phyloP scores from a whole-genome alignment of 1,140 invertebrate species.

The silkworm (Bombyx mori) region DNA sequence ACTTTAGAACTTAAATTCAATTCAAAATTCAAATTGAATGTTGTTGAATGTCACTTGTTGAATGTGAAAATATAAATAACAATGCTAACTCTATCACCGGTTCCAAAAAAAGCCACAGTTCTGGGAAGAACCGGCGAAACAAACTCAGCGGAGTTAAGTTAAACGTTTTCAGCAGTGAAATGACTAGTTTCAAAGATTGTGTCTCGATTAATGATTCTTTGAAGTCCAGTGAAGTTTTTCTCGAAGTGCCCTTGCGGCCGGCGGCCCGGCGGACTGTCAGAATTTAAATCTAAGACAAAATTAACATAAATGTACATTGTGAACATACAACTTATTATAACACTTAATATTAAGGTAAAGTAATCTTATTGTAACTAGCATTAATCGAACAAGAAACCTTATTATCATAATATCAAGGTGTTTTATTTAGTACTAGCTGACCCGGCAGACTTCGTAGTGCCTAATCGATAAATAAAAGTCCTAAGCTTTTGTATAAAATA shows the following conservation, averaged over 20 bases:
- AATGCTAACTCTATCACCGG: too few relatives aligned
- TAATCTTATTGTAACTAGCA: slow-evolving; percentile 69
- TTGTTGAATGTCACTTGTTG: too few relatives aligned
- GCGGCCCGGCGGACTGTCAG: slow-evolving; percentile 59
- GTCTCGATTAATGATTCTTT: slow-evolving; percentile 17
- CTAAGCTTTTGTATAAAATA: too few relatives aligned
- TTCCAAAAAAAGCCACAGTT: too few relatives aligned
- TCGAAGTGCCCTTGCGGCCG: slow-evolving; percentile 62
- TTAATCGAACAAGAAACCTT: slow-evolving; percentile 69
- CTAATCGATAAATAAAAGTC: too few relatives aligned
- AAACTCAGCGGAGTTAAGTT: too few relatives aligned
- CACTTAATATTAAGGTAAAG: slow-evolving; percentile 54
- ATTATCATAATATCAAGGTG: slow-evolving; percentile 65
- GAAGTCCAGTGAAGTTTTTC: slow-evolving; percentile 18
- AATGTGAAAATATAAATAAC: too few relatives aligned
- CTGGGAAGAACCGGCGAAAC: too few relatives aligned
- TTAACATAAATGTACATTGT: slow-evolving; percentile 65
- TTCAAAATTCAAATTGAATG: too few relatives aligned
- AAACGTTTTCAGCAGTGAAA: too few relatives aligned
- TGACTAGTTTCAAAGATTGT: not conserved
- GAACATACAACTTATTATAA: slow-evolving; percentile 67
- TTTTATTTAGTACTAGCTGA: slow-evolving; percentile 39
- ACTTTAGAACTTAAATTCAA: too few relatives aligned
- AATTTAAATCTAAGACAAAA: slow-evolving; percentile 53
- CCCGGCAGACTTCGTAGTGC: too few relatives aligned